Evolutionary conservation across 2,888 invertebrate genomes (phyloP).

Genomic region (Andrena haemorrhoa): DNA sequence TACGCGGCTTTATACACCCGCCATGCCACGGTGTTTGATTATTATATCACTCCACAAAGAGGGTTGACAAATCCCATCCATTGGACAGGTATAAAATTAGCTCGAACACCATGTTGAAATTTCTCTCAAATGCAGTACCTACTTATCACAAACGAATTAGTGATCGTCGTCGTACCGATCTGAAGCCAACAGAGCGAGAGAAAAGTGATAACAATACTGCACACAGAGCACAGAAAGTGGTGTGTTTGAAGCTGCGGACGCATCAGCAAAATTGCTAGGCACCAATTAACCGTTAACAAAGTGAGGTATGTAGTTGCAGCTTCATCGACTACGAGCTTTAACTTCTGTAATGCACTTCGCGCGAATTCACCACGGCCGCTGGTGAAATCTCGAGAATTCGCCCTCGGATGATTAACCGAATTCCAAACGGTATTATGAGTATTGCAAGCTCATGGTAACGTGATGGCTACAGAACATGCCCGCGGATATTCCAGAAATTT

Average conservation of each 20-base stretch:
- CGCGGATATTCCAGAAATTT: not conserved
- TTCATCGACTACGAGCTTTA: constrained; percentile 19
- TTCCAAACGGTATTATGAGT: constrained; percentile 25
- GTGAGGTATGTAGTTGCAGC: not conserved
- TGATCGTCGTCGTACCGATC: not conserved
- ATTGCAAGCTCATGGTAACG: not conserved
- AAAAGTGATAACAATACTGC: not conserved
- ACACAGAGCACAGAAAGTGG: not conserved
- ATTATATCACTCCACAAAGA: too few relatives aligned
- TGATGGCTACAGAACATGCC: not conserved
- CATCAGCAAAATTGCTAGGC: not conserved
- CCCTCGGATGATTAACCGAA: constrained; percentile 42
- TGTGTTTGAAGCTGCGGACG: not conserved
- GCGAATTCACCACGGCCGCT: not conserved
- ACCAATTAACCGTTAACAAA: constrained; percentile 3
- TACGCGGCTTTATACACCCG: too few relatives aligned
- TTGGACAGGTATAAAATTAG: not conserved
- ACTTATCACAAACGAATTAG: not conserved
- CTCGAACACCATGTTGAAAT: too few relatives aligned
- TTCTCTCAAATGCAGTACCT: too few relatives aligned
- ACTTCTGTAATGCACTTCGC: constrained; percentile 34
- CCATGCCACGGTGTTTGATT: too few relatives aligned
- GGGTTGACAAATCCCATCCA: too few relatives aligned
- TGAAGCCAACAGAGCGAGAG: not conserved
- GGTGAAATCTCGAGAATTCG: constrained; percentile 42